A percentile compares a stretch with the other conserved stretches of the same genome.
These are phyloP conservation scores for Drosophila suboccidentalis DNA, from an alignment of 2,888 invertebrate genomes.

Conservation along the genomic window DNA sequence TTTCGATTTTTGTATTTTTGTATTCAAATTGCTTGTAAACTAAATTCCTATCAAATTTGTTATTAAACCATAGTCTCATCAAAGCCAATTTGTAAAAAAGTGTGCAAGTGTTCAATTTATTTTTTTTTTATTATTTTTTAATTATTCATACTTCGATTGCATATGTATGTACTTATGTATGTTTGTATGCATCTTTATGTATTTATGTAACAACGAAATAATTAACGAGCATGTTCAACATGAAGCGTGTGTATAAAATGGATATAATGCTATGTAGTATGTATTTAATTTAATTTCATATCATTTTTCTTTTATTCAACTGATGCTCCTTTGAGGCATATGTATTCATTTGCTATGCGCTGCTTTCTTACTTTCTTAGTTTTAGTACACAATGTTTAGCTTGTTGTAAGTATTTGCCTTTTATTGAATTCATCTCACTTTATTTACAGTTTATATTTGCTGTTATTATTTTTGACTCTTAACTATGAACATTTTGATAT, in stretches of 20 bases:
- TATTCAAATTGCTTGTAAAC: slow-evolving; percentile 68
- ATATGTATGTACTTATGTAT: slow-evolving; percentile 32
- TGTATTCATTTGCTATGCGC: slow-evolving; percentile 35
- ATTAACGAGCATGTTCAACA: slow-evolving; percentile 73
- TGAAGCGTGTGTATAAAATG: slow-evolving; percentile 74
- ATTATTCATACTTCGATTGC: slow-evolving; percentile 48
- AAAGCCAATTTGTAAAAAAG: slow-evolving; percentile 62
- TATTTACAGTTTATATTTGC: slow-evolving; percentile 64
- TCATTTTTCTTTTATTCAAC: slow-evolving; percentile 31
- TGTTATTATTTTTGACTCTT: slow-evolving; percentile 53
- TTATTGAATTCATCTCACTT: slow-evolving; percentile 51
- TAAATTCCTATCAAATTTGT: slow-evolving; percentile 60
- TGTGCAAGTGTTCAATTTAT: slow-evolving; percentile 55
- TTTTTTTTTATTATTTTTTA: slow-evolving; percentile 27
- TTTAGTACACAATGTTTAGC: slow-evolving; percentile 32
- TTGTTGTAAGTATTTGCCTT: slow-evolving; percentile 24
- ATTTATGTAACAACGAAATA: slow-evolving; percentile 65
- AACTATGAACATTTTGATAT: slow-evolving; percentile 82
- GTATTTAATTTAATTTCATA: slow-evolving; percentile 20
- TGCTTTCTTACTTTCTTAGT: slow-evolving; percentile 45
- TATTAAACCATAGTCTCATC: slow-evolving; percentile 48
- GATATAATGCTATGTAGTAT: slow-evolving; percentile 52
- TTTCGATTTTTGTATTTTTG: slow-evolving; percentile 45
- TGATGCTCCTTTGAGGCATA: slow-evolving; percentile 59
- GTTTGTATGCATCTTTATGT: slow-evolving; percentile 48